A percentile compares a stretch with the other conserved stretches of the same genome.
phyloP scores from a whole-genome alignment of 2,113 vertebrate species.

The Ictidomys tridecemlineatus region DNA sequence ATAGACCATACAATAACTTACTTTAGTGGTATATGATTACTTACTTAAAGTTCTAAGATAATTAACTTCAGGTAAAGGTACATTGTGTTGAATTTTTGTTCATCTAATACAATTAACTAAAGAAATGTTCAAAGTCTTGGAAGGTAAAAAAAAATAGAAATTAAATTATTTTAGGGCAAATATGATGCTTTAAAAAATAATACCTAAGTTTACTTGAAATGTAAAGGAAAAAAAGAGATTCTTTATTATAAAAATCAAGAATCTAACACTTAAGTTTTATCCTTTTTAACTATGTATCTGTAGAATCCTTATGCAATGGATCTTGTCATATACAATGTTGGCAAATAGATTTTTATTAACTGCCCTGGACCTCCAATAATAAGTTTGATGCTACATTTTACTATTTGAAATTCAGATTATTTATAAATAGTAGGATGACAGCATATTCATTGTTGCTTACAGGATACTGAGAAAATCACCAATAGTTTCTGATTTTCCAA shows the following conservation, averaged over 20 bases:
- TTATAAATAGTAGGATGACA: background rate
- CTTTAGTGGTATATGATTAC: background rate
- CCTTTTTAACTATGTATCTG: background rate
- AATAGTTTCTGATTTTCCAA: conserved; percentile 33
- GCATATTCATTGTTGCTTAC: background rate
- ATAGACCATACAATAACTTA: background rate
- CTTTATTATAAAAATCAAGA: background rate
- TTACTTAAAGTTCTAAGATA: conserved; percentile 8
- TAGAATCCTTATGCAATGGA: background rate
- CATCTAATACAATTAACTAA: background rate
- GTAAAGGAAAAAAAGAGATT: background rate
- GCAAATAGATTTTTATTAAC: background rate
- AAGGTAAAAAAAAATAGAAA: background rate
- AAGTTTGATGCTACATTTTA: background rate
- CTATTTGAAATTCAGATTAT: background rate
- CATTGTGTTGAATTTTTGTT: conserved; percentile 51
- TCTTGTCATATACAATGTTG: background rate
- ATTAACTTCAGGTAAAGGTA: conserved; percentile 39
- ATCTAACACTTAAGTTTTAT: background rate
- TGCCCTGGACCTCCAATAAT: background rate
- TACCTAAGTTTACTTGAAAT: background rate
- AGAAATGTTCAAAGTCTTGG: background rate
- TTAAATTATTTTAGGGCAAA: background rate
- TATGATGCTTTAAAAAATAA: background rate
- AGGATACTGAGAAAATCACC: background rate